These are phyloP conservation scores for Girardinichthys multiradiatus DNA, from an alignment of 2,113 vertebrate species.

Conservation along the genomic window DNA sequence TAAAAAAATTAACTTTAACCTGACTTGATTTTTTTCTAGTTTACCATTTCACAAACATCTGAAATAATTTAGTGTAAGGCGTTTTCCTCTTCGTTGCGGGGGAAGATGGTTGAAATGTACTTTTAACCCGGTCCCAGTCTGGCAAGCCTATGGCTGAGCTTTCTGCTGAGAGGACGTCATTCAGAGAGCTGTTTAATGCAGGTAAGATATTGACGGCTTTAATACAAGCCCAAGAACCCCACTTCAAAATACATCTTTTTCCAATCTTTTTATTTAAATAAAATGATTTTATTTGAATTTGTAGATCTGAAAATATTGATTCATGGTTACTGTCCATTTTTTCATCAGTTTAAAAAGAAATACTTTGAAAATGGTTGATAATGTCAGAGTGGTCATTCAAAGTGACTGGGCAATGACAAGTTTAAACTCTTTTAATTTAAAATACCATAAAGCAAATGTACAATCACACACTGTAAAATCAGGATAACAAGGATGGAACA, in stretches of 20 bases:
- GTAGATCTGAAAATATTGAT: too few species aligned
- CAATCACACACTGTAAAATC: too few species aligned
- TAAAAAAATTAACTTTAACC: background rate
- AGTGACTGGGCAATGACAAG: too few species aligned
- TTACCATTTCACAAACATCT: background rate
- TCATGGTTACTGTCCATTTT: too few species aligned
- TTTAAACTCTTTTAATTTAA: too few species aligned
- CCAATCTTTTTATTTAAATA: background rate
- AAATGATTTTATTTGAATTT: background rate
- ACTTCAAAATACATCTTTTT: background rate
- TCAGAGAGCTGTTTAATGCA: background rate
- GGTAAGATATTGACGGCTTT: background rate
- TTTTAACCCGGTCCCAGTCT: background rate
- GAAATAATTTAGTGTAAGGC: background rate
- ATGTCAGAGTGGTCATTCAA: too few species aligned
- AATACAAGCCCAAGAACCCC: background rate
- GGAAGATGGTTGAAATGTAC: background rate
- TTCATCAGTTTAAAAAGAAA: too few species aligned
- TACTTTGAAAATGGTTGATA: too few species aligned
- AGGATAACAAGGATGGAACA: too few species aligned
- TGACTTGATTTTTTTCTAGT: background rate
- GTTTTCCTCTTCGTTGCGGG: too few species aligned
- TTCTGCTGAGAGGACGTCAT: background rate
- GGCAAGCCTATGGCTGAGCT: background rate
- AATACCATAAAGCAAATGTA: too few species aligned